phyloP scores from a whole-genome alignment of 2,113 vertebrate species.

The Corythaixoides concolor region DNA sequence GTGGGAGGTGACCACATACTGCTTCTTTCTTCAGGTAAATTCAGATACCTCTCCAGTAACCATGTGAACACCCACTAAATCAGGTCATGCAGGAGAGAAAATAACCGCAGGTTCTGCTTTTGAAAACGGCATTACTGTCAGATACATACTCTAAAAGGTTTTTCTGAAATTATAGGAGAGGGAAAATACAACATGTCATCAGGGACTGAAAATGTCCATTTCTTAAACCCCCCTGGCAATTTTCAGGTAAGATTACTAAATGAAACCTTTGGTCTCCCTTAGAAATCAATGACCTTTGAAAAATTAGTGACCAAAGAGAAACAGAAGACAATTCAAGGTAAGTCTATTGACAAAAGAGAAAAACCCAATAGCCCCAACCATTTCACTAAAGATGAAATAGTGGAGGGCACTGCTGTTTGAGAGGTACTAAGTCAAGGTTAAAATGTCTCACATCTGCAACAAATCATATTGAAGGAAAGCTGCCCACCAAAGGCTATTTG shows the following conservation, averaged over 20 bases:
- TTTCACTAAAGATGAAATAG: neutral
- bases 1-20: neutral
- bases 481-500: neutral
- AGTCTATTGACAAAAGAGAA: neutral
- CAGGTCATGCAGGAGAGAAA: neutral
- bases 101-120: neutral
- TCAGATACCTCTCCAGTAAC: neutral
- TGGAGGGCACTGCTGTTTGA: neutral
- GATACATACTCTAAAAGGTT: neutral
- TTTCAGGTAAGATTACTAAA: neutral
- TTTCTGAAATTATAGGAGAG: neutral
- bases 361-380: neutral
- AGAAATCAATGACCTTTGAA: slow-evolving; percentile 6
- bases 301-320: neutral
- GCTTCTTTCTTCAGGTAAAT: neutral
- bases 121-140: neutral
- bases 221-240: neutral
- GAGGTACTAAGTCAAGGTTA: neutral
- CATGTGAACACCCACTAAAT: neutral
- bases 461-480: neutral
- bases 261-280: neutral
- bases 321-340: neutral
- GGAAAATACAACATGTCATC: neutral
- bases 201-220: neutral
- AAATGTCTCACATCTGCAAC: neutral